Evolutionary conservation across 2,888 invertebrate species (phyloP), one percentile per base, ranked within the genome.

Genomic region (Syritta pipiens): DNA sequence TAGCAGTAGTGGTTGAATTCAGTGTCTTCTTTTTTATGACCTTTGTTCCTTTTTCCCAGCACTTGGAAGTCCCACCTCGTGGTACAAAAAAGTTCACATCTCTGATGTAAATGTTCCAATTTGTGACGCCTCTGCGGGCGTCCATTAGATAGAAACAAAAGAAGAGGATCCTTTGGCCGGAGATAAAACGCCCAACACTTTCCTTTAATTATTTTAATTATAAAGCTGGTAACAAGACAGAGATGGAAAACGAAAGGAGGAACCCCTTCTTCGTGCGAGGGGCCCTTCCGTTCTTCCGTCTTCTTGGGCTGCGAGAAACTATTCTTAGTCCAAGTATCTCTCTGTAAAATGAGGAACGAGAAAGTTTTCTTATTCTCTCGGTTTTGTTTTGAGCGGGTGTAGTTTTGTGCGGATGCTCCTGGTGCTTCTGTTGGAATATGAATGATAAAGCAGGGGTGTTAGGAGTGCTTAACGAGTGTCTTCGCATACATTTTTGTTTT

Each of bases 351-450:
- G 37, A 60, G 22, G 14, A 35, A 65, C 12, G 44, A 51, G 59
- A 75, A 75, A 75, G 75, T 69, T 69, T 75, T 75, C 69, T 62
- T 69, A 62, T 68, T 60, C 74, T 30, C 26, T 62, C 4, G 28
- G 49, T 49, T 51, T 53, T 55, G 65, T 65, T 67, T 55, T n/a
- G n/a, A n/a, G n/a, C n/a, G n/a, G 20, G 7, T 48, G 22, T 68
- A 60, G 60, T 62, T 69, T 49, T 37, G 1, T 35, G 14, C 7
- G 12, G 10, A 17, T n/a, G 60, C 20, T 55, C 46, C 46, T 44
- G 35, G 32, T 63, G n/a, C 35, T n/a, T n/a, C 44, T 37, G 65
- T 44, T 65, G 28, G 10, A 51, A 14, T 48, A 35, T 65, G 57
- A 65, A 72, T 63, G 24, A 22, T 44, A 44, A n/a, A 59, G 32